Evolutionary conservation across 2,888 invertebrate genomes (phyloP), one percentile per base, ranked within the genome.

Genomic region (Eilema sororculum): DNA sequence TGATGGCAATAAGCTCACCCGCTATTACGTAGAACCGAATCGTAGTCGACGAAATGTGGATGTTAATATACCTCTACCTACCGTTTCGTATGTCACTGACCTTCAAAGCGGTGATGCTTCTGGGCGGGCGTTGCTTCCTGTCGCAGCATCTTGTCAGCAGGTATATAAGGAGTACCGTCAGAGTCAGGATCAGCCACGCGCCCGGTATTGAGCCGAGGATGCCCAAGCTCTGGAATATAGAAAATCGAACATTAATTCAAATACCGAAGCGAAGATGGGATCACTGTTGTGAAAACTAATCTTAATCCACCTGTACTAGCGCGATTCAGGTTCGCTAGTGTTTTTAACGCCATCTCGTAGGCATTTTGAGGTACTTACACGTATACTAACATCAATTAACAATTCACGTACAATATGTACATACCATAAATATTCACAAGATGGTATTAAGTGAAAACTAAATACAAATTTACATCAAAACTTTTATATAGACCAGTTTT

Each of bases 91-190:
- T 10, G 41, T 30, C 5, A 24, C 70, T 72, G 74, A 95, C 97
- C 96, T 98, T 98, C 80, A 99, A 96, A 83, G 98, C 98, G 66
- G 98, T 97, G 91, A 99, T 98, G 85, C 98, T 98, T 90, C 97
- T 97, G 73, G 98, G 97, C 74, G 98, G 98, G 69, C 98, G 97
- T 80, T 98, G 98, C 92, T 98, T 98, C 86, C 98, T 97, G 96
- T 99, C 99, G 96, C 99, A 99, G 95, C 99, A 99, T 95, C 99
- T 96, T 86, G 98, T 98, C 93, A 99, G 97, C 90, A 99, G 96
- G 95, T 99, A 99, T 86, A 99, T 97, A 81, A 99, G 96, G 83
- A 99, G 96, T 68, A 99, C 97, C 80, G 98, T 96, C 84, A 99
- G 96, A 37, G 99, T 98, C 75, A 99, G 95, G 86, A 99, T 98